Percentiles rank a stretch among this genome's conserved stretches.
These are phyloP conservation scores for Drosophila rubida DNA, from an alignment of 2,888 invertebrate genomes.

Conservation along the genomic window DNA sequence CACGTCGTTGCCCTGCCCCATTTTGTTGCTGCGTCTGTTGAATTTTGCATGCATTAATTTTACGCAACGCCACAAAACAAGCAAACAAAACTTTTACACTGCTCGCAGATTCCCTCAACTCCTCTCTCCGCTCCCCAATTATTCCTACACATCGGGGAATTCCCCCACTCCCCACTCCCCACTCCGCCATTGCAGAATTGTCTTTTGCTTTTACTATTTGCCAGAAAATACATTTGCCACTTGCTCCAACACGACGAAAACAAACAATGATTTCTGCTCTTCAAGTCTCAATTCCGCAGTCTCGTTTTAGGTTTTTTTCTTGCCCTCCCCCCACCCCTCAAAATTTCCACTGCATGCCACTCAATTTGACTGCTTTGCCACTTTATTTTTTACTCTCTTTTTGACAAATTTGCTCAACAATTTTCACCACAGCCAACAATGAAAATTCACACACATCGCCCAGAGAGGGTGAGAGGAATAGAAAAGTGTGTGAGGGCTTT, in stretches of 20 bases:
- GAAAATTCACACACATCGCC: slow-evolving; percentile 26
- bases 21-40: slow-evolving; percentile 12
- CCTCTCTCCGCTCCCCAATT: not conserved
- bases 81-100: slow-evolving; percentile 23
- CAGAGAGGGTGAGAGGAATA: not conserved
- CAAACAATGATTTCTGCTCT: too few species aligned
- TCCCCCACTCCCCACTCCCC: too few species aligned
- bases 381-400: slow-evolving; percentile 27
- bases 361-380: slow-evolving; percentile 17
- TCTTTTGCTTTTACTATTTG: slow-evolving; percentile 47
- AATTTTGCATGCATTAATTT: slow-evolving; percentile 56
- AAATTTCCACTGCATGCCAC: slow-evolving; percentile 8
- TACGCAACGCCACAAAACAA: slow-evolving; percentile 40
- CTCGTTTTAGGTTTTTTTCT: too few species aligned
- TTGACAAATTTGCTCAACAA: slow-evolving; percentile 52
- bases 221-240: slow-evolving; percentile 41
- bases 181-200: slow-evolving; percentile 10
- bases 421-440: slow-evolving; percentile 35
- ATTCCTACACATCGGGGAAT: not conserved
- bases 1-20: too few species aligned
- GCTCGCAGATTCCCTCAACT: not conserved
- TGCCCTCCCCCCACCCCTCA: too few species aligned
- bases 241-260: slow-evolving; percentile 41
- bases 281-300: too few species aligned
- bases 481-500: slow-evolving; percentile 39